These are phyloP conservation scores for Mus minutoides DNA, from an alignment of 2,797 vertebrate species.

Conservation along the genomic window DNA sequence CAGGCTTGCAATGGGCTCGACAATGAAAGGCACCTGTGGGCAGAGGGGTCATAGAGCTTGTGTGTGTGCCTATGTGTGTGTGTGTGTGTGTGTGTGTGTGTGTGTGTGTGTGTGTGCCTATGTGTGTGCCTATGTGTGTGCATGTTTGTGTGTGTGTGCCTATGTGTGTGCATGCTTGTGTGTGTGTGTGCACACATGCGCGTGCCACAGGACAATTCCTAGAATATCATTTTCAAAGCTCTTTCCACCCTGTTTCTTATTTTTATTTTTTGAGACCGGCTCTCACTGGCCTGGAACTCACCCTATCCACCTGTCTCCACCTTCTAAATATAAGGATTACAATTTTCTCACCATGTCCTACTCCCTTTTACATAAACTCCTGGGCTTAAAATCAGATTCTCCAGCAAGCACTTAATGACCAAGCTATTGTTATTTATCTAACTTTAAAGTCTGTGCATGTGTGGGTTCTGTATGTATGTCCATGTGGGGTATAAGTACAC, in stretches of 20 bases:
- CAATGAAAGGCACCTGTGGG: not conserved
- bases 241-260: not conserved
- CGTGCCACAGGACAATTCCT: not conserved
- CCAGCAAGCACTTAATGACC: not conserved
- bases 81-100: not conserved
- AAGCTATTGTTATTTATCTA: not conserved
- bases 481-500: too few species aligned
- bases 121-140: too few species aligned
- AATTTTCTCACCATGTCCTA: not conserved
- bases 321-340: not conserved
- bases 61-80: not conserved
- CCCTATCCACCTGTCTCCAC: not conserved
- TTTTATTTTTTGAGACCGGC: not conserved
- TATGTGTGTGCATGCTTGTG: not conserved
- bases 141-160: not conserved
- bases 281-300: not conserved
- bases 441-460: not conserved
- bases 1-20: not conserved
- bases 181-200: too few species aligned
- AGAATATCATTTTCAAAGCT: not conserved
- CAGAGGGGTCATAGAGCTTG: not conserved
- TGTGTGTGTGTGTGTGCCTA: too few species aligned
- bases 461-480: not conserved
- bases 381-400: not conserved
- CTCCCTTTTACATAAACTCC: not conserved